Evolutionary conservation across 2,797 vertebrate species (phyloP), one percentile per base, ranked within the genome.

Genomic region (Schizopygopsis malacanthus): DNA sequence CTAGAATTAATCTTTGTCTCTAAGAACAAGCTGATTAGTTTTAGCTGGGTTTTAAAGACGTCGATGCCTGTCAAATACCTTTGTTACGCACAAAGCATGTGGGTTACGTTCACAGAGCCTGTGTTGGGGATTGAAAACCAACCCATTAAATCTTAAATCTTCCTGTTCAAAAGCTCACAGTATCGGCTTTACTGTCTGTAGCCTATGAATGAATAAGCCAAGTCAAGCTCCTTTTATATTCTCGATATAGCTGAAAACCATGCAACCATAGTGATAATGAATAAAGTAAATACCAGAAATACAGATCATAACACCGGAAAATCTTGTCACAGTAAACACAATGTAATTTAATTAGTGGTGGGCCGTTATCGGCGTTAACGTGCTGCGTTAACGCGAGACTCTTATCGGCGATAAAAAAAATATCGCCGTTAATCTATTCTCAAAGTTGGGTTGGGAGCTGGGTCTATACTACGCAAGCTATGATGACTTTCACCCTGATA

Each of bases 1-100:
- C 79, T 81, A 5, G 67, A 63, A 33, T 85, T 82, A 81, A 80
- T 72, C 70, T 75, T 33, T 75, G 41, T 83, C 83, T 80, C 41
- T 22, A 54, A 56, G 85, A 86, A 81, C 52, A 56, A 61, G 39
- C 61, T 50, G n/a, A 70, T 84, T 70, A 52, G 65, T 79, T 22
- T 81, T n/a, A 81, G 59, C 69, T 15, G 52, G 56, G 20, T 50
- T 59, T 69, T 61, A 43, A 81, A 33, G 43, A 69, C 1, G 16
- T 20, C 18, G 15, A 54, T 8, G 16, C 75, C 18, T 6, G 33
- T 77, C 33, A 25, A 63, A 47, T 61, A 22, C 70, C 54, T 43
- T 73, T 47, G 41, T 63, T 50, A 47, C 18, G 33, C 73, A 33
- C n/a, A 11, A 43, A 45, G 56, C 77, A 25, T 25, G n/a, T 16